phyloP scores from a whole-genome alignment of 1,140 invertebrate species.

The Batillaria attramentaria region DNA sequence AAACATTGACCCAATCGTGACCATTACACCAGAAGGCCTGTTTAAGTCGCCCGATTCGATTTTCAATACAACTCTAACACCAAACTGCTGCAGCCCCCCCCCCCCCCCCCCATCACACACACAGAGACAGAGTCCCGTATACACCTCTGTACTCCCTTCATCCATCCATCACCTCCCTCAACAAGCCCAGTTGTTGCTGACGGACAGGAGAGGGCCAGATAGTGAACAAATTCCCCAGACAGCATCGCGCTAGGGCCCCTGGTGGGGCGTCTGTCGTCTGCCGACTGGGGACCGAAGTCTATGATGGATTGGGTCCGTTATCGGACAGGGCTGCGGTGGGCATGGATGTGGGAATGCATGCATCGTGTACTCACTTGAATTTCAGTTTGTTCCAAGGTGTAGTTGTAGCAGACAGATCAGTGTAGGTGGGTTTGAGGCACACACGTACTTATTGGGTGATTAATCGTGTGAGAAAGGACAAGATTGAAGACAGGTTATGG shows the following conservation, averaged over 20 bases:
- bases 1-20: too few relatives aligned
- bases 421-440: too few relatives aligned
- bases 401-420: too few relatives aligned
- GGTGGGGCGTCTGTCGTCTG: background rate
- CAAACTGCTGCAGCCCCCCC: background rate
- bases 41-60: background rate
- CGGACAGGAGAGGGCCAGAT: background rate
- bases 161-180: conserved; percentile 5
- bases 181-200: background rate
- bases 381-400: too few relatives aligned
- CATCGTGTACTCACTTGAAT: too few relatives aligned
- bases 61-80: background rate
- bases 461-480: too few relatives aligned
- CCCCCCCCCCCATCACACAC: background rate
- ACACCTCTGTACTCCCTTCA: too few relatives aligned
- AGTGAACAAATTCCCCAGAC: conserved; percentile 11
- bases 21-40: background rate
- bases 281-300: background rate
- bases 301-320: background rate
- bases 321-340: background rate
- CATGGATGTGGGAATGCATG: background rate
- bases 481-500: too few relatives aligned
- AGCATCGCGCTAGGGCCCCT: background rate
- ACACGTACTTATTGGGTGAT: too few relatives aligned
- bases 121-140: too few relatives aligned